A percentile compares a stretch with the other conserved stretches of the same genome.
These are phyloP conservation scores for Lophius piscatorius DNA, from an alignment of 2,113 vertebrate species.

Conservation along the genomic window DNA sequence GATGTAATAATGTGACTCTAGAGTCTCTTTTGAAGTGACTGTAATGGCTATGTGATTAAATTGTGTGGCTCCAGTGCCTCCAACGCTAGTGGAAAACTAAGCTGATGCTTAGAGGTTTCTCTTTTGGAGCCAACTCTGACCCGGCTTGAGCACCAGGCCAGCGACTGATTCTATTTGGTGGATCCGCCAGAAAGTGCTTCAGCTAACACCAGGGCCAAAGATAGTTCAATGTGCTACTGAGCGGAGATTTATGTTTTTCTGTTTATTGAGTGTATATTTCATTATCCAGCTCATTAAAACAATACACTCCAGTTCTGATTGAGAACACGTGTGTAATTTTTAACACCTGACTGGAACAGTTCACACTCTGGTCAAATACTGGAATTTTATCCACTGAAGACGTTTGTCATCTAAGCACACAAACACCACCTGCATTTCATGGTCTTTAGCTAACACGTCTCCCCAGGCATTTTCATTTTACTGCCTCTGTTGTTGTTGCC, in stretches of 20 bases:
- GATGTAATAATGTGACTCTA: too few relatives aligned
- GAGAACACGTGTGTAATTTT: slow-evolving; percentile 12
- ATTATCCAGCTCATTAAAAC: slow-evolving; percentile 32
- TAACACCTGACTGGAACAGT: slow-evolving; percentile 37
- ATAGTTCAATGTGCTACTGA: background rate
- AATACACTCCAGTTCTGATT: slow-evolving; percentile 7
- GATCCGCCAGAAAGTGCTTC: too few relatives aligned
- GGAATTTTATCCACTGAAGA: slow-evolving; percentile 49
- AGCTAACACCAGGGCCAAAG: slow-evolving; percentile 4
- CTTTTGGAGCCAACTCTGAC: too few relatives aligned
- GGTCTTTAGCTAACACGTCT: slow-evolving; percentile 60
- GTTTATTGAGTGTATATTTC: slow-evolving; percentile 16
- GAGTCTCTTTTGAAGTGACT: too few relatives aligned
- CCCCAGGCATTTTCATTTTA: slow-evolving; percentile 64
- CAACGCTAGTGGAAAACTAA: too few relatives aligned
- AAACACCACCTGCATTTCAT: slow-evolving; percentile 58
- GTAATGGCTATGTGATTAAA: too few relatives aligned
- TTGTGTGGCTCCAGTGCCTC: too few relatives aligned
- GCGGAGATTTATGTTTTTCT: slow-evolving; percentile 9
- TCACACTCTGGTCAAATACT: slow-evolving; percentile 58
- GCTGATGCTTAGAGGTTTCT: too few relatives aligned
- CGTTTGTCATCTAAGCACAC: slow-evolving; percentile 65
- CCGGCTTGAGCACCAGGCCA: too few relatives aligned
- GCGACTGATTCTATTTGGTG: too few relatives aligned
- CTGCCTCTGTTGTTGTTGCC: slow-evolving; percentile 51